Conservation (phyloP, 2,113 vertebrate genomes). For the Oxyruncus cristatus region DNA sequence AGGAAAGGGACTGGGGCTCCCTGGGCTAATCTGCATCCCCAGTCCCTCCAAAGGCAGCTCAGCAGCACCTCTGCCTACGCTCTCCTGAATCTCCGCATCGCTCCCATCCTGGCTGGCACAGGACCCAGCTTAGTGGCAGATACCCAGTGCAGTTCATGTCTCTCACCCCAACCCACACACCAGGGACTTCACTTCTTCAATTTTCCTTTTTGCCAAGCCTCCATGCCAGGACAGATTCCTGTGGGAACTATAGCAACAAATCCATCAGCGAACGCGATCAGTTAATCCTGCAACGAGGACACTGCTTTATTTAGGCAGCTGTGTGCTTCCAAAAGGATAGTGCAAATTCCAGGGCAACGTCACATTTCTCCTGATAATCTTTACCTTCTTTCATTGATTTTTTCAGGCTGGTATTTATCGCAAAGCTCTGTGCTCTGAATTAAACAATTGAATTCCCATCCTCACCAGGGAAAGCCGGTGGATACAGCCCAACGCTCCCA, state of each 20-base stretch:
- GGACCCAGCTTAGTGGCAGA: background rate
- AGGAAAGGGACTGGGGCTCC: background rate
- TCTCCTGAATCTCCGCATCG: accelerated
- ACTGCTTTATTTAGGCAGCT: background rate
- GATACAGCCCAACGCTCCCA: background rate
- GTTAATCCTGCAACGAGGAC: background rate
- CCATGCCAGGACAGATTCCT: background rate
- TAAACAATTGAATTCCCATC: background rate
- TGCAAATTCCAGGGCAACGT: background rate
- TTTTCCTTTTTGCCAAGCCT: background rate
- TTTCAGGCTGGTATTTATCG: background rate
- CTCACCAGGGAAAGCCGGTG: background rate
- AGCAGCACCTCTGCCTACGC: background rate
- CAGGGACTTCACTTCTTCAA: background rate
- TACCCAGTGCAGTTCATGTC: background rate
- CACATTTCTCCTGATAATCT: background rate
- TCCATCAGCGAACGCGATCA: background rate
- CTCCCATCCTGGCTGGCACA: background rate
- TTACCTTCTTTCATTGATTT: background rate
- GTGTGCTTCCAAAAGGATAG: background rate
- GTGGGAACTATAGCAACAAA: slow-evolving; percentile 1
- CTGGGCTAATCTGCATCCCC: background rate
- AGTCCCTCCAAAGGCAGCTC: background rate
- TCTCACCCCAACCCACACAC: background rate
- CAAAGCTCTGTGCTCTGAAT: background rate